Conservation (phyloP, 2,888 invertebrate genomes). For the Gastracanthus pulcherrimus region DNA sequence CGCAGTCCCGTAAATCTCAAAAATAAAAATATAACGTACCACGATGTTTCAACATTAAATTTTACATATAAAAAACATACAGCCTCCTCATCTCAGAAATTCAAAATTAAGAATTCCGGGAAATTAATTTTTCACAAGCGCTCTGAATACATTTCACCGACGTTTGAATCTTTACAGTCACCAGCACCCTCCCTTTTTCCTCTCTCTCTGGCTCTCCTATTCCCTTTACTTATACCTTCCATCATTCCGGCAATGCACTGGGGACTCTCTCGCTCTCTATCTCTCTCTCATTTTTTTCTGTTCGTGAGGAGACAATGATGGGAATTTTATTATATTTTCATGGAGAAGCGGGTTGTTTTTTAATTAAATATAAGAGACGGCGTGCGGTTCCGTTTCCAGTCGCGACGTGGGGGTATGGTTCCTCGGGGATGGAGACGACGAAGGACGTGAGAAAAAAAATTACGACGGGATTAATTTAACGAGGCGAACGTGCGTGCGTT, state of each 20-base stretch:
- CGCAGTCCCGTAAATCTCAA: background rate
- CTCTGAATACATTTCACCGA: too few relatives aligned
- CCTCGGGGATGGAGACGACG: slow-evolving; percentile 20
- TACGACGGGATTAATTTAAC: slow-evolving; percentile 6
- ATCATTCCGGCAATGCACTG: too few relatives aligned
- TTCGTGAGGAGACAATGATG: background rate
- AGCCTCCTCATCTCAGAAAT: too few relatives aligned
- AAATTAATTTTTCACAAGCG: background rate
- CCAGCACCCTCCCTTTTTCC: background rate
- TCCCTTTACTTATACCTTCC: background rate
- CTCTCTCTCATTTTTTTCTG: background rate
- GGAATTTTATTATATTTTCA: slow-evolving; percentile 23
- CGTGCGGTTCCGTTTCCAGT: background rate
- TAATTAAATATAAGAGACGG: slow-evolving; percentile 35
- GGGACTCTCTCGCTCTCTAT: background rate
- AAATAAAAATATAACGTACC: background rate
- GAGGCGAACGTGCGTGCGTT: background rate
- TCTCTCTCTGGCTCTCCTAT: background rate
- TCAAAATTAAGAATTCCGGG: too few relatives aligned
- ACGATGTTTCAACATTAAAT: background rate
- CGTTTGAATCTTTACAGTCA: too few relatives aligned
- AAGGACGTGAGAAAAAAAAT: slow-evolving; percentile 1
- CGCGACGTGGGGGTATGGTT: background rate
- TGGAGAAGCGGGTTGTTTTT: background rate
- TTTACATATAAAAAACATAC: too few relatives aligned